Conservation (phyloP, 2,888 invertebrate species). For the Pseudanteris insignis region DNA sequence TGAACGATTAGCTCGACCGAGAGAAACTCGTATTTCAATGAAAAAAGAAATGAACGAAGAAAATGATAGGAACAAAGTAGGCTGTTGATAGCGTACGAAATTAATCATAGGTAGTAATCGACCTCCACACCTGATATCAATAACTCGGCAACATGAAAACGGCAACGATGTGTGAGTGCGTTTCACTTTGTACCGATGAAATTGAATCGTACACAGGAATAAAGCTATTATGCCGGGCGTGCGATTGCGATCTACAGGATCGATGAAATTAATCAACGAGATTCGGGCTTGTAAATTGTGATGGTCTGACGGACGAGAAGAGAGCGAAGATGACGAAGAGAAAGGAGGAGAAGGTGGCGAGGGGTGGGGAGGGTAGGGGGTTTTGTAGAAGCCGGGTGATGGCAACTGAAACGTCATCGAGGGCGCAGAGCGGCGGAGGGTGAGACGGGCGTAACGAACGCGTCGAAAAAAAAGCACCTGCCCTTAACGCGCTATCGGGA, state of each 20-base stretch:
- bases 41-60: too few species aligned
- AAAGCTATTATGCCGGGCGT: conserved; percentile 25
- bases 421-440: conserved; percentile 54
- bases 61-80: too few species aligned
- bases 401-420: too few species aligned
- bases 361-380: conserved; percentile 19
- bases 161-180: conserved; percentile 4
- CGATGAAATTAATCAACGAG: conserved; percentile 39
- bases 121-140: conserved; percentile 17
- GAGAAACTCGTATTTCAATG: too few species aligned
- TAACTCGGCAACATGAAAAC: conserved; percentile 12
- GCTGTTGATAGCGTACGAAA: too few species aligned
- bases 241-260: conserved; percentile 37
- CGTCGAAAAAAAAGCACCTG: conserved; percentile 62
- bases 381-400: too few species aligned
- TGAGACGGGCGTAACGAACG: conserved; percentile 61
- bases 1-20: too few species aligned
- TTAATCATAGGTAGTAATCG: conserved; percentile 17
- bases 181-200: conserved; percentile 27
- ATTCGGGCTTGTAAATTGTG: conserved; percentile 18
- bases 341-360: conserved; percentile 14
- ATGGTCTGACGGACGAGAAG: conserved; percentile 27
- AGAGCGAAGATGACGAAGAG: conserved; percentile 15
- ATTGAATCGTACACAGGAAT: conserved; percentile 29
- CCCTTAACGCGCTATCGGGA: conserved; percentile 55